Evolutionary conservation across 2,888 invertebrate species (phyloP).

Genomic region (Syrista parreyssii): DNA sequence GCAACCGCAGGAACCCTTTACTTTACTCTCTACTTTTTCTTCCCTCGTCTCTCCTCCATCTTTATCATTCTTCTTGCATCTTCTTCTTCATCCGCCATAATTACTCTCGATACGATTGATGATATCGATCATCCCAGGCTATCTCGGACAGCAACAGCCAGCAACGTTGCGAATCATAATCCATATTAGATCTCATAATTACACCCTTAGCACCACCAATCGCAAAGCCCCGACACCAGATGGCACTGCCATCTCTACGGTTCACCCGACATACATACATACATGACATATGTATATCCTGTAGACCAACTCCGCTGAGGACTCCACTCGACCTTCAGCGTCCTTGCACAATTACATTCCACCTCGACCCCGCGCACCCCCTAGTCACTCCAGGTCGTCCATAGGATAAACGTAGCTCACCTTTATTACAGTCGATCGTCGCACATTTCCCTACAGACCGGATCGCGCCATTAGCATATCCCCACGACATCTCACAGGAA

Average conservation of each 20-base stretch:
- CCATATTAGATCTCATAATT: conserved; percentile 12
- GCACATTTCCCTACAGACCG: background rate
- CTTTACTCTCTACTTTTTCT: conserved; percentile 27
- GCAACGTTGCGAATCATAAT: background rate
- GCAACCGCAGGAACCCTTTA: conserved; percentile 58
- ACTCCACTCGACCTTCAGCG: background rate
- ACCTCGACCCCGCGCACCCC: background rate
- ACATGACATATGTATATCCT: background rate
- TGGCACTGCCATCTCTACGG: background rate
- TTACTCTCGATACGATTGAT: conserved; percentile 48
- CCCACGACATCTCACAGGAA: background rate
- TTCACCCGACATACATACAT: background rate
- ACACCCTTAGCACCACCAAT: background rate
- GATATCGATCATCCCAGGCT: conserved; percentile 50
- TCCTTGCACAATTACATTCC: background rate
- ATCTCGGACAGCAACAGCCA: background rate
- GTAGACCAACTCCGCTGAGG: background rate
- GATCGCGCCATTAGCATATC: background rate
- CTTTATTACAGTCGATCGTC: background rate
- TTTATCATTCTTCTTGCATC: conserved; percentile 25
- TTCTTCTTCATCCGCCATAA: conserved; percentile 40
- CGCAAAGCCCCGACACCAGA: background rate
- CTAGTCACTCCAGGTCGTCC: background rate
- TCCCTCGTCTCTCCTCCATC: conserved; percentile 8
- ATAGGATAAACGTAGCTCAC: background rate